These are phyloP conservation scores for Centruroides vittatus DNA, from an alignment of 1,140 invertebrate species.

Conservation along the genomic window DNA sequence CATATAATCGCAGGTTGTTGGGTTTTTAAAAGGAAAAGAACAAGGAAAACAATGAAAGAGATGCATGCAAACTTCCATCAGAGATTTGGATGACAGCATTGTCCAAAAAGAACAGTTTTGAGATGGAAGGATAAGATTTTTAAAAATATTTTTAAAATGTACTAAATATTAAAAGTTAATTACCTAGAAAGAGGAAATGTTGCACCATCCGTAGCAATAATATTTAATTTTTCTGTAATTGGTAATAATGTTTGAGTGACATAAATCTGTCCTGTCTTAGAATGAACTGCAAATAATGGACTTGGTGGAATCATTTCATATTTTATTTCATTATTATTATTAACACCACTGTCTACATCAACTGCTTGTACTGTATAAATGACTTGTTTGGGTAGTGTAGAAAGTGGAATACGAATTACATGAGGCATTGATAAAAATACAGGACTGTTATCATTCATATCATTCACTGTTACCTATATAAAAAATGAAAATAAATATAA, in stretches of 20 bases:
- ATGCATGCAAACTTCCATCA: too few species aligned
- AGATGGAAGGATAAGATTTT: too few species aligned
- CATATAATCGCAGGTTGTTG: too few species aligned
- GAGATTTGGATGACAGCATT: too few species aligned
- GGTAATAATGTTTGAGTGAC: conserved; percentile 77
- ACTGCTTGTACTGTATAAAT: conserved; percentile 72
- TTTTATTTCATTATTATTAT: conserved; percentile 62
- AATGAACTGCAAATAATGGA: conserved; percentile 66
- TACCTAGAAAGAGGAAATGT: conserved; percentile 17
- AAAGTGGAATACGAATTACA: conserved; percentile 45
- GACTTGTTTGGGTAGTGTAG: conserved; percentile 18
- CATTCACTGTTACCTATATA: conserved; percentile 65
- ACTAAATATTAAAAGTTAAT: not conserved
- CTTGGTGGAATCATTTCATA: conserved; percentile 42
- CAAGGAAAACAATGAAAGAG: too few species aligned
- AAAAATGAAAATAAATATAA: too few species aligned
- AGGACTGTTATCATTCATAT: conserved; percentile 81
- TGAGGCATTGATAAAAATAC: conserved; percentile 48
- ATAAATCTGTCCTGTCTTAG: conserved; percentile 67
- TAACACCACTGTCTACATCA: conserved; percentile 70
- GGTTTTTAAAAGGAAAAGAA: too few species aligned
- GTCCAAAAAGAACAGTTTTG: too few species aligned
- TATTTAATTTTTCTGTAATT: conserved; percentile 32
- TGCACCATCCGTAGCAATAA: conserved; percentile 18
- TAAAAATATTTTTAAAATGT: too few species aligned